These are phyloP conservation scores for Apteryx mantelli DNA, from an alignment of 2,113 vertebrate genomes.

Conservation along the genomic window DNA sequence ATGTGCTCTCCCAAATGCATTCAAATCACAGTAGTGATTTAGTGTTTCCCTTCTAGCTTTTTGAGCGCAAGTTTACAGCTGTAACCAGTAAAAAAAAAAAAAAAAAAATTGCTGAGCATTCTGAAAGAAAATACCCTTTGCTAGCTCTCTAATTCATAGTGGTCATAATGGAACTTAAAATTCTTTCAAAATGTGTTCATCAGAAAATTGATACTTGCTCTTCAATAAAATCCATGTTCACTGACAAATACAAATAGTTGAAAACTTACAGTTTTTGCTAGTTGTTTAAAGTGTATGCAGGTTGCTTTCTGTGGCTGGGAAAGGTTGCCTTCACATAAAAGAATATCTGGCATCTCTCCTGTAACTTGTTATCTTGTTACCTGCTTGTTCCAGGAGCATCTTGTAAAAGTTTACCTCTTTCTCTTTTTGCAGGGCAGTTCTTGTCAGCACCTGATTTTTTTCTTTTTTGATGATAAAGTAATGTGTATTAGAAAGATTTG, in stretches of 20 bases:
- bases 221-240: neutral
- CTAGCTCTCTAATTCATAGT: neutral
- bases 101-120: neutral
- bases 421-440: neutral
- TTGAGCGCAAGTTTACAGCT: neutral
- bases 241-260: neutral
- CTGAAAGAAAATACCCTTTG: neutral
- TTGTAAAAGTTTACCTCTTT: neutral
- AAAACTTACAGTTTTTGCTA: neutral
- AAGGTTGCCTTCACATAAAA: neutral
- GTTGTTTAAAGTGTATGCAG: neutral
- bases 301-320: neutral
- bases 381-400: neutral
- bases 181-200: neutral
- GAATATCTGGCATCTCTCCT: neutral
- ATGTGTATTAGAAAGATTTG: conserved; percentile 12
- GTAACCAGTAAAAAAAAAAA: neutral
- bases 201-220: neutral
- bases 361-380: neutral
- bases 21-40: neutral
- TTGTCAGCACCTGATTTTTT: neutral
- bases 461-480: neutral
- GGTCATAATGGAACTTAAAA: neutral
- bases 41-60: neutral
- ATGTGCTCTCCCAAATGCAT: neutral